Base-by-base conservation (phyloP, 2,888 invertebrate species). In the Brachycybe producta region DNA sequence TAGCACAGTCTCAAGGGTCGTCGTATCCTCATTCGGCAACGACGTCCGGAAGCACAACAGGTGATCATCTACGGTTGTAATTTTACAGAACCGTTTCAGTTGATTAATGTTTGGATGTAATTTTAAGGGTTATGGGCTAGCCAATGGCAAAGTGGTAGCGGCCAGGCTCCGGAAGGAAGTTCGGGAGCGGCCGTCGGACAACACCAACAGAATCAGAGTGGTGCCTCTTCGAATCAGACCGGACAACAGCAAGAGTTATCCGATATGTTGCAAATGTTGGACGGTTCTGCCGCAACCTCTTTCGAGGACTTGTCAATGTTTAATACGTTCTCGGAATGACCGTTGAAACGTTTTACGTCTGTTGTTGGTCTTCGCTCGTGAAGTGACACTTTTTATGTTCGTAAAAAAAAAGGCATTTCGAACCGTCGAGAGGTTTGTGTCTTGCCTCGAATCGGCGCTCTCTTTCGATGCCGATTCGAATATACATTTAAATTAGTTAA, bases 291-390 rank as follows among this genome's bases (percentile, higher is more conserved):
- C 61, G 83, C 80, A 45, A 75, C 84, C 52, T 80, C 84, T 26
- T 90, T 90, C 66, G 88, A 88, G 66, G 90, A 90, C 68, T 75
- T 90, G 61, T 84, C 83, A 64, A 90, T 90, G 87, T 90, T 90
- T 68, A 87, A 82, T 66, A 80, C 85, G 19, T 53, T 53, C 36
- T 51, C 51, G 13, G 53, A 53, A 41, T 53, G 51, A 53, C 7
- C 32, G 11, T 11, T 32, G 11, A 11, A 32, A 11, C 32, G 11
- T 11, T 32, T 11, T 32, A n/a, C n/a, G 32, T 32, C 11, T 32
- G 32, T 32, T 11, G 11, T 11, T 32, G 32, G 11, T 32, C n/a
- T 11, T n/a, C n/a, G 32, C n/a, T 11, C 32, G 32, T 32, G 32
- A n/a, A n/a, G n/a, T n/a, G n/a, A n/a, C n/a, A n/a, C n/a, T n/a